phyloP scores from a whole-genome alignment of 23 tunicate species.

The Trididemnum nubilum region DNA sequence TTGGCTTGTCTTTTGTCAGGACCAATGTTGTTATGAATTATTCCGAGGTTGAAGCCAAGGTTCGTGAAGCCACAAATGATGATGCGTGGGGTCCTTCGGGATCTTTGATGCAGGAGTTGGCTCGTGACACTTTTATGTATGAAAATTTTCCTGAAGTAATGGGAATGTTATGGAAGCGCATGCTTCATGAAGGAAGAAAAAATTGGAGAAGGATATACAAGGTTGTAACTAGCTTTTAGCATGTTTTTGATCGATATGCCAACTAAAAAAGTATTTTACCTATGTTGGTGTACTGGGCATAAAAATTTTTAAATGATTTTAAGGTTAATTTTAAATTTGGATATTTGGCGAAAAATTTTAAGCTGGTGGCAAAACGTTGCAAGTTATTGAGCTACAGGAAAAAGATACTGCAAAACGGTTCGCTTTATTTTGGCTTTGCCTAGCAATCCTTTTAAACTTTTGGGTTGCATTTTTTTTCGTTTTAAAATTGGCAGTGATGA shows the following conservation, averaged over 20 bases:
- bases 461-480: too few species aligned
- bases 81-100: constrained; percentile 99
- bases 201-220: constrained; percentile 49
- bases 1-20: background rate
- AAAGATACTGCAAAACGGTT: too few species aligned
- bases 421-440: background rate
- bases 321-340: too few species aligned
- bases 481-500: too few species aligned
- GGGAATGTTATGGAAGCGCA: constrained; percentile 98
- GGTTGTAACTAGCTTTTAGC: background rate
- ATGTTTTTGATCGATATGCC: too few species aligned
- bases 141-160: constrained; percentile 93
- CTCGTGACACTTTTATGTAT: constrained; percentile 86
- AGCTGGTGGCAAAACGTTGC: too few species aligned
- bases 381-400: too few species aligned
- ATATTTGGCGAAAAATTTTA: too few species aligned
- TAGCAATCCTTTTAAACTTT: background rate
- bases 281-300: too few species aligned
- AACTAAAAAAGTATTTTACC: too few species aligned
- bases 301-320: too few species aligned
- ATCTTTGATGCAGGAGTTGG: constrained; percentile 87
- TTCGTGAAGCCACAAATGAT: constrained; percentile 91
- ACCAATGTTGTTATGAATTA: constrained; percentile 99
- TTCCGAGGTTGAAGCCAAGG: constrained; percentile 86
- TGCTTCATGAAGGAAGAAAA: constrained; percentile 91